A percentile compares a stretch with the other conserved stretches of the same genome.
Conservation (phyloP, 1,140 invertebrate genomes). For the Dendrolimus kikuchii region DNA sequence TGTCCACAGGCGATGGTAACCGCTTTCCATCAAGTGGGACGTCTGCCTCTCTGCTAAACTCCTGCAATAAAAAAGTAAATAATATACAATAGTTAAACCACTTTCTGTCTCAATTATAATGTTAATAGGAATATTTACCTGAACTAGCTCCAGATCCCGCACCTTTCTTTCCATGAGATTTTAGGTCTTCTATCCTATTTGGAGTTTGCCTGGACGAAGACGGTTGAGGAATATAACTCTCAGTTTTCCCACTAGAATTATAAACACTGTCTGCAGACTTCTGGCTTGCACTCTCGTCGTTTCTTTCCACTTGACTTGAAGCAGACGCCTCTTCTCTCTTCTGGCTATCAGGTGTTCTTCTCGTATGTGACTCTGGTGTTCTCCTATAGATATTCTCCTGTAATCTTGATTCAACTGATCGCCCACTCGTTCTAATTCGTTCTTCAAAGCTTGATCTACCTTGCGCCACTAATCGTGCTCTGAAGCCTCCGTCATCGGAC, state of each 20-base stretch:
- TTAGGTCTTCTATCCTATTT: slow-evolving; percentile 63
- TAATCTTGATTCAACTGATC: slow-evolving; percentile 49
- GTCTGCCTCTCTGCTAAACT: too few relatives aligned
- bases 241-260: slow-evolving; percentile 53
- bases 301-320: slow-evolving; percentile 35
- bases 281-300: slow-evolving; percentile 60
- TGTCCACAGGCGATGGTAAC: too few relatives aligned
- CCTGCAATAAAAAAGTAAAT: too few relatives aligned
- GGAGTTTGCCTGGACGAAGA: slow-evolving; percentile 62
- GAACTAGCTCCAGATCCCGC: slow-evolving; percentile 62
- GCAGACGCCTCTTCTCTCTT: slow-evolving; percentile 46
- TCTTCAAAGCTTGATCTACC: slow-evolving; percentile 61
- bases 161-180: slow-evolving; percentile 54
- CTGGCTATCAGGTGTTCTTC: slow-evolving; percentile 48
- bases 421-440: slow-evolving; percentile 52
- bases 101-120: neutral
- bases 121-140: slow-evolving; percentile 24
- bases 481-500: slow-evolving; percentile 75
- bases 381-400: slow-evolving; percentile 50
- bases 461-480: slow-evolving; percentile 56
- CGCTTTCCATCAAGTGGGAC: too few relatives aligned
- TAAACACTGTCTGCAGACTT: slow-evolving; percentile 63
- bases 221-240: slow-evolving; percentile 47
- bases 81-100: too few relatives aligned
- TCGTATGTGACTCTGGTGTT: slow-evolving; percentile 40